A percentile compares a stretch with the other conserved stretches of the same genome.
These are phyloP conservation scores for Arvicanthis niloticus DNA, from an alignment of 2,113 vertebrate genomes.

Conservation along the genomic window DNA sequence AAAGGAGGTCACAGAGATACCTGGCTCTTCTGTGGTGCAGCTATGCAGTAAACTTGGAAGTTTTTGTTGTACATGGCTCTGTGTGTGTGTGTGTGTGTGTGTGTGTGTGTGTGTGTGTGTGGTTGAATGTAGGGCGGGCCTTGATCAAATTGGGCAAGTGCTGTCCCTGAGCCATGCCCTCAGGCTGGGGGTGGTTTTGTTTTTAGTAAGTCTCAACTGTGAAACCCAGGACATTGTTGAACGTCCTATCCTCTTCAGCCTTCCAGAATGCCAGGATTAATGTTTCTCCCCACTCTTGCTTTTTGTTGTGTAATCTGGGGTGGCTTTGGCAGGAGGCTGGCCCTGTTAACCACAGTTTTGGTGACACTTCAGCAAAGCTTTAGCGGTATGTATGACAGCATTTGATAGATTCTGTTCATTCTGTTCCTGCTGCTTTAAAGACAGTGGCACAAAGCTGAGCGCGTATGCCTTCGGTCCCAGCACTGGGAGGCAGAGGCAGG, in stretches of 20 bases:
- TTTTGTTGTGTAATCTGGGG: constrained; percentile 37
- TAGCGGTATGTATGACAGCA: background rate
- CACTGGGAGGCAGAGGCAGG: background rate
- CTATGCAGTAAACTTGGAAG: background rate
- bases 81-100: background rate
- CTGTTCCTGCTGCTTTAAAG: constrained; percentile 15
- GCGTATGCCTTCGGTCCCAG: background rate
- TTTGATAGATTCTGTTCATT: constrained; percentile 5
- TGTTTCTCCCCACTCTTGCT: background rate
- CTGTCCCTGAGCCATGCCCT: background rate
- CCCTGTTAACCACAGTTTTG: background rate
- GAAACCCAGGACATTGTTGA: background rate
- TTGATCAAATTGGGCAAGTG: background rate
- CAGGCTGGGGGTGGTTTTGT: background rate
- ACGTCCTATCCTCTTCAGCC: background rate
- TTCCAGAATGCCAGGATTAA: background rate
- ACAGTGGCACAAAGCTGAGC: background rate
- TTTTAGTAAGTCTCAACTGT: background rate
- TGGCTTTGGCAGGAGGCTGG: background rate
- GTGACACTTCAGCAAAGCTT: background rate
- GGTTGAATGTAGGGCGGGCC: background rate
- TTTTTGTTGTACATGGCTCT: background rate
- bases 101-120: background rate
- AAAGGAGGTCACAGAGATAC: background rate
- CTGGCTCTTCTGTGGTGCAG: constrained; percentile 20